phyloP scores from a whole-genome alignment of 2,797 vertebrate species.

The Gadopsis bispinosus region DNA sequence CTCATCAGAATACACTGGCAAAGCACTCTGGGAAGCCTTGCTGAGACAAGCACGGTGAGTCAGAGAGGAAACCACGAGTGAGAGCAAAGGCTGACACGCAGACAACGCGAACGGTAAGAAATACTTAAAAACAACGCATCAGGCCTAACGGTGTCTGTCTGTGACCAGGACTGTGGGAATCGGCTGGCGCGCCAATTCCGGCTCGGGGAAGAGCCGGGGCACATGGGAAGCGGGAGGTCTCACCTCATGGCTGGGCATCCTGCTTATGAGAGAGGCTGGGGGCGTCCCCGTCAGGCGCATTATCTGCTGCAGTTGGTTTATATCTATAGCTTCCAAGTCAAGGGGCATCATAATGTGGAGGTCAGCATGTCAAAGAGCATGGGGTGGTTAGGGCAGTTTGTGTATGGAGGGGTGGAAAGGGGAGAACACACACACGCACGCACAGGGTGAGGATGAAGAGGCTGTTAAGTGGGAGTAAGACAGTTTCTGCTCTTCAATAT shows the following conservation, averaged over 20 bases:
- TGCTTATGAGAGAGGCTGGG: constrained; percentile 97
- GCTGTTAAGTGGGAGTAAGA: constrained; percentile 18
- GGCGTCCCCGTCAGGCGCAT: constrained; percentile 99
- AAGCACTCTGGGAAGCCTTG: constrained; percentile 60
- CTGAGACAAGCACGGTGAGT: constrained; percentile 63
- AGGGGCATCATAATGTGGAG: constrained; percentile 88
- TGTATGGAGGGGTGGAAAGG: constrained; percentile 6
- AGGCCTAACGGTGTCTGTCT: background rate
- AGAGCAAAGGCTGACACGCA: constrained; percentile 50
- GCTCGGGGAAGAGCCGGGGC: background rate
- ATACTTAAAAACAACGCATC: constrained; percentile 25
- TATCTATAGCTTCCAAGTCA: constrained; percentile 95
- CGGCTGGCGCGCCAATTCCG: background rate
- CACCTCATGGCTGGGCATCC: constrained; percentile 99
- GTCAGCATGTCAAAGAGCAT: constrained; percentile 53
- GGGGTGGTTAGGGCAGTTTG: constrained; percentile 28
- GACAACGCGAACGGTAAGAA: constrained; percentile 14
- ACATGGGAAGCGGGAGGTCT: constrained; percentile 71
- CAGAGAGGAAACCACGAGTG: constrained; percentile 65
- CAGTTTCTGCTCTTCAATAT: constrained; percentile 17
- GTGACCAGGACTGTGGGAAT: constrained; percentile 15
- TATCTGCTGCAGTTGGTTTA: constrained; percentile 99
- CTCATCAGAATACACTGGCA: constrained; percentile 51
- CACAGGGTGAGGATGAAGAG: constrained; percentile 24
- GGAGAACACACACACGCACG: background rate